phyloP scores from a whole-genome alignment of 2,113 vertebrate genomes.

The Heliornis fulica region DNA sequence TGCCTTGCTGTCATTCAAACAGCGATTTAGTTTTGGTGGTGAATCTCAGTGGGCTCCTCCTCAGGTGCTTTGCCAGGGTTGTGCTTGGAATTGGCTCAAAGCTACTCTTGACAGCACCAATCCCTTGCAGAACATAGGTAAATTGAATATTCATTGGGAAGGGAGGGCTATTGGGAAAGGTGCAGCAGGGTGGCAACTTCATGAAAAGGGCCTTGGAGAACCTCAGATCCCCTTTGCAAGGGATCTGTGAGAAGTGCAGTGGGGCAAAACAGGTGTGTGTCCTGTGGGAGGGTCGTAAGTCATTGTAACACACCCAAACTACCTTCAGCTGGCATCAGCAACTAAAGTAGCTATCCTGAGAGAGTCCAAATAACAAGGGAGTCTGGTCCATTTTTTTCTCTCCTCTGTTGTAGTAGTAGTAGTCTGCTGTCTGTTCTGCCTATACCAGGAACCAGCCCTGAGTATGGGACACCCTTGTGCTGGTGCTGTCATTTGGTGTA shows the following conservation, averaged over 20 bases:
- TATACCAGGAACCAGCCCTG: neutral
- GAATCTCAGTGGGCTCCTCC: neutral
- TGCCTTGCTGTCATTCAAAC: neutral
- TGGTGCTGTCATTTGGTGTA: neutral
- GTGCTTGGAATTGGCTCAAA: neutral
- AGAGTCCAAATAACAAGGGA: neutral
- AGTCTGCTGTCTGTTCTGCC: neutral
- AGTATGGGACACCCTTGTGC: neutral
- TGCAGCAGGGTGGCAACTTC: neutral
- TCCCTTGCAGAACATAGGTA: neutral
- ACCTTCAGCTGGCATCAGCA: neutral
- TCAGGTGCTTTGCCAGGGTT: neutral
- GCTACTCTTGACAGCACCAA: neutral
- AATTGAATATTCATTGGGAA: neutral
- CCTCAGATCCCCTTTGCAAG: neutral
- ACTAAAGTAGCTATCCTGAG: neutral
- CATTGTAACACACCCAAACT: neutral
- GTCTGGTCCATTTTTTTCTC: neutral
- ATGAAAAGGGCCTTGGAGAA: neutral
- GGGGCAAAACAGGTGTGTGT: neutral
- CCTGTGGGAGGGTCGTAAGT: neutral
- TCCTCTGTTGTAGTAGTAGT: no score
- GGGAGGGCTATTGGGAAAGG: neutral
- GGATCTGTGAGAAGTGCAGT: neutral
- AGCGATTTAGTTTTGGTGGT: neutral